A percentile compares a stretch with the other conserved stretches of the same genome.
Evolutionary conservation across 2,797 vertebrate genomes (phyloP).

Genomic region (Schizopygopsis pylzovi): DNA sequence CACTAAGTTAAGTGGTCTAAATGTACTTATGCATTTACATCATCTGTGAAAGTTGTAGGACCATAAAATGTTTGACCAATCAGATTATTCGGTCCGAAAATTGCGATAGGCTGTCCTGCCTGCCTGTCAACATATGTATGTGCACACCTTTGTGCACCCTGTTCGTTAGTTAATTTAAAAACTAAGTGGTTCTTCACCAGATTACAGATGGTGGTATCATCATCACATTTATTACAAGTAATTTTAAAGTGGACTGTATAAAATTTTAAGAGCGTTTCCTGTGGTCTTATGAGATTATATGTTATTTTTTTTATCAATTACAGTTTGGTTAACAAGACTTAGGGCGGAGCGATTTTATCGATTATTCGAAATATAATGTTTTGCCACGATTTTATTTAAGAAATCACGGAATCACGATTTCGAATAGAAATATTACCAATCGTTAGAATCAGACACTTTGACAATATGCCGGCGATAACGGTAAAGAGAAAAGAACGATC

Average conservation of each 20-base stretch:
- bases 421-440: too few relatives aligned
- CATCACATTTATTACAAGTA: not conserved
- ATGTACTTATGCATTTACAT: not conserved
- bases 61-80: not conserved
- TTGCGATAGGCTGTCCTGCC: not conserved
- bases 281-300: constrained; percentile 29
- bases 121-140: not conserved
- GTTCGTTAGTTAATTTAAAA: not conserved
- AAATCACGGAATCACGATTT: too few relatives aligned
- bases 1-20: not conserved
- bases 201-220: not conserved
- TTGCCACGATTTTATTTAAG: too few relatives aligned
- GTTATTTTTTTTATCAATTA: not conserved
- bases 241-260: not conserved
- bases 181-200: not conserved
- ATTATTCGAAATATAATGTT: too few relatives aligned
- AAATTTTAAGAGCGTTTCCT: constrained; percentile 31
- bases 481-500: too few relatives aligned
- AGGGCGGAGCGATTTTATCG: too few relatives aligned
- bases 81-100: not conserved
- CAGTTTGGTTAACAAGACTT: not conserved
- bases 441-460: too few relatives aligned
- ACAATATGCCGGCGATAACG: too few relatives aligned
- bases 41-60: not conserved
- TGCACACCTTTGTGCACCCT: not conserved